Conservation (phyloP, 2,113 vertebrate genomes). For the Butorides virescens region DNA sequence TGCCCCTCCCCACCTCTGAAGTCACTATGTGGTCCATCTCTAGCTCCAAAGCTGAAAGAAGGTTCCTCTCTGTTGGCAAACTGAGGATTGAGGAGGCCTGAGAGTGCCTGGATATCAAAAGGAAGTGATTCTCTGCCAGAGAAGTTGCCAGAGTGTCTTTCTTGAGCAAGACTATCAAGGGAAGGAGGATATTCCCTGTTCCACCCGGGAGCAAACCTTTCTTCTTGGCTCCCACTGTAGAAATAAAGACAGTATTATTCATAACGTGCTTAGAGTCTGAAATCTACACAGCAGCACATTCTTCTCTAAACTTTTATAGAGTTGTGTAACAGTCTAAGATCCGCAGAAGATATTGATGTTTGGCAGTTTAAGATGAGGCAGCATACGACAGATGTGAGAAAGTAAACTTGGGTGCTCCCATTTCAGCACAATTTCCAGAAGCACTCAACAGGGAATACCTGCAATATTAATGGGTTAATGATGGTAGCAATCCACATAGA, state of each 20-base stretch:
- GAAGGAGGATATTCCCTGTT: constrained; percentile 84
- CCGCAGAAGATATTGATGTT: constrained; percentile 79
- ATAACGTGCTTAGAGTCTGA: constrained; percentile 81
- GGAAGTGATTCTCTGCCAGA: constrained; percentile 86
- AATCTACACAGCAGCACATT: constrained; percentile 81
- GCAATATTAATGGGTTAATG: constrained; percentile 83
- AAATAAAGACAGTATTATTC: constrained; percentile 85
- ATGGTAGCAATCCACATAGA: constrained; percentile 71
- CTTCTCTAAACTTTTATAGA: constrained; percentile 80
- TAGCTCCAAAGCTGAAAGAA: constrained; percentile 86
- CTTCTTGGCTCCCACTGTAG: constrained; percentile 85
- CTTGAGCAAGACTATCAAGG: constrained; percentile 86
- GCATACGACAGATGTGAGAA: constrained; percentile 71
- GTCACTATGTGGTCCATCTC: constrained; percentile 81
- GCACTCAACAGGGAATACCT: constrained; percentile 82
- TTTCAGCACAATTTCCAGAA: constrained; percentile 78
- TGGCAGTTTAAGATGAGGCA: constrained; percentile 82
- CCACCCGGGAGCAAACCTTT: constrained; percentile 84
- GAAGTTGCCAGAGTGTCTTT: constrained; percentile 87
- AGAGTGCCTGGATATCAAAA: constrained; percentile 82
- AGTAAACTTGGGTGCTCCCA: constrained; percentile 80
- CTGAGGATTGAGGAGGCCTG: constrained; percentile 77
- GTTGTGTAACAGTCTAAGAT: constrained; percentile 82
- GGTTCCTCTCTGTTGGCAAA: constrained; percentile 84
- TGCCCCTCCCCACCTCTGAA: constrained; percentile 79